Conservation (phyloP, 2,888 invertebrate species). For the Malachius bipustulatus region DNA sequence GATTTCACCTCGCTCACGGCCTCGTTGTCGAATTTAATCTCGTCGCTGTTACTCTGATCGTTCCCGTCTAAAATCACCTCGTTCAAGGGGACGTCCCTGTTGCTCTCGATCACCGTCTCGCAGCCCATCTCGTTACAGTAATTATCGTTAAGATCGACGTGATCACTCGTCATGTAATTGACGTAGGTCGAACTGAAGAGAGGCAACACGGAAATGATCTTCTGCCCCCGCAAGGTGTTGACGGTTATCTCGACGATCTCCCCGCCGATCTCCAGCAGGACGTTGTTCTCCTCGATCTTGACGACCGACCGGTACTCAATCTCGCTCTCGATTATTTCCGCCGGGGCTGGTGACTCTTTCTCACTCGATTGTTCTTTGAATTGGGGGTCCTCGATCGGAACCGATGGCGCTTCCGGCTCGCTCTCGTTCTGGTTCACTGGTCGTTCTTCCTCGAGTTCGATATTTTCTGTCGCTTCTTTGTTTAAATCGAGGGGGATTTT, state of each 20-base stretch:
- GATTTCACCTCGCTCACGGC: neutral
- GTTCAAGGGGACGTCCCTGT: neutral
- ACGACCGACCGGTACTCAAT: constrained; percentile 18
- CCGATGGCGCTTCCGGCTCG: no score
- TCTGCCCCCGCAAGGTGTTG: constrained; percentile 24
- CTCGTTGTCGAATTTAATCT: constrained; percentile 4
- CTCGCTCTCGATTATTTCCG: constrained; percentile 5
- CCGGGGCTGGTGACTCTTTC: no score
- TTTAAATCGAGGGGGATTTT: no score
- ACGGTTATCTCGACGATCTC: constrained; percentile 27
- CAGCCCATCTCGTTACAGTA: constrained; percentile 14
- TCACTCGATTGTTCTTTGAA: no score
- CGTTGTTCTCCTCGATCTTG: constrained; percentile 24
- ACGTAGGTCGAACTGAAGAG: constrained; percentile 23
- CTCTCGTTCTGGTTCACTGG: no score
- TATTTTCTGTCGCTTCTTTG: no score
- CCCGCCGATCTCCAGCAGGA: constrained; percentile 26
- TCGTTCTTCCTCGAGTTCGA: no score
- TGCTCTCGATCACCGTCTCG: neutral
- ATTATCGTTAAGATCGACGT: constrained; percentile 21
- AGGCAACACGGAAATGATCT: constrained; percentile 26
- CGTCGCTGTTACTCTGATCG: constrained; percentile 3
- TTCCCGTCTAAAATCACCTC: neutral
- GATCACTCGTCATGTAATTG: constrained; percentile 19
- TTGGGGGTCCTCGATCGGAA: no score